Base-by-base conservation (phyloP, 30 jellyfish, hydroid and myxozoan species). In the Sanderia malayensis region DNA sequence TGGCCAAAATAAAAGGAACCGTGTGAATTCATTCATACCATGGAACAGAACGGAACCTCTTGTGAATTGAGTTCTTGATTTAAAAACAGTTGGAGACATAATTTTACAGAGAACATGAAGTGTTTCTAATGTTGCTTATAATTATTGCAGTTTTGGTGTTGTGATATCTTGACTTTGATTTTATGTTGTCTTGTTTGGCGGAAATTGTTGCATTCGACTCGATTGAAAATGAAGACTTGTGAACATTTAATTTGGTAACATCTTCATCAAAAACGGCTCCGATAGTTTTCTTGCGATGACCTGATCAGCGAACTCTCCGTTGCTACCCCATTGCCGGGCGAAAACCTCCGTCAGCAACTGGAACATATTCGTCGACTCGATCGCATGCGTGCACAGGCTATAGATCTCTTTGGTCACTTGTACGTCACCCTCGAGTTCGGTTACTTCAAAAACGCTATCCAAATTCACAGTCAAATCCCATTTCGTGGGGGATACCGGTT, bases 311-410 rank as follows among this genome's bases (percentile, higher is more conserved):
- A 1, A 20, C 7, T 58, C 44, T 29, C 87, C 87, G 19, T 27
- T 3, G 0, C 4, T 26, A 28, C 46, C 80, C 19, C 30, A 45
- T 13, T 49, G 26, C 17, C 76, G 60, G 29, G 53, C 15, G 53
- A 46, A 78, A 17, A 78, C 29, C 34, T 78, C 89, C 2, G 89
- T 78, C 32, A 58, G 55, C 68, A 78, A 55, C 31, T 65, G 81
- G 52, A 78, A 78, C 33, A 53, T 78, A 62, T 78, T 78, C 11
- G 89, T 65, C 21, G 18, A 59, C 19, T 78, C 82, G 10, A 78
- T 78, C 23, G 53, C 49, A 2, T 81, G 52, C 1, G 89, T 74
- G 28, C 89, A 47, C 53, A 78, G 30, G 15, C 67, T 79, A 44
- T 78, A 78, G 30, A 78, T 82, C 66, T 78, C 82, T 53, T 78